Evolutionary conservation across 2,797 vertebrate species (phyloP), one percentile per base, ranked within the genome.

Genomic region (Erpetoichthys calabaricus): DNA sequence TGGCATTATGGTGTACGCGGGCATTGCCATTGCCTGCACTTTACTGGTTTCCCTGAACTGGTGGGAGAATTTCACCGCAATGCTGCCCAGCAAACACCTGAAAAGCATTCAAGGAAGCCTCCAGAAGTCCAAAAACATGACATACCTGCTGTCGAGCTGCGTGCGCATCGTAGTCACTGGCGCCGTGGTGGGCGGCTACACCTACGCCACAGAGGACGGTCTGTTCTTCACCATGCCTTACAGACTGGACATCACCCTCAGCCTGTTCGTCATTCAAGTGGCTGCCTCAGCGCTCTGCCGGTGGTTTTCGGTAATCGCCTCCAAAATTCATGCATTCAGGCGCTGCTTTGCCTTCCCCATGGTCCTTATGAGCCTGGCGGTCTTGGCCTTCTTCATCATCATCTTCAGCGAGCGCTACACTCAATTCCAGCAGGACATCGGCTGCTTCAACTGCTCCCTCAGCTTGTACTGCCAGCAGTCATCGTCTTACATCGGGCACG

Each of bases 311-410:
- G 53, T 83, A 41, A 68, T 63, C 2, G 79, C 80, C 42, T 85
- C 80, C 43, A 86, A 86, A 68, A 84, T 86, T 77, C 82, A 83
- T 3, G 73, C 72, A 43, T 5, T 84, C 55, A 68, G 72, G 1
- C 69, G 71, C 1, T 70, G 81, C 68, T 86, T 85, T 58, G 54
- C 77, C 2, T 2, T 78, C 3, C 82, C 83, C 46, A 47, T 82
- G 62, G 78, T 79, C 66, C 5, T 79, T 58, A 68, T 80, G 5
- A 78, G 73, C 5, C 53, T 76, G n/a, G 60, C 56, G 4, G 70
- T 77, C 6, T 50, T 81, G 61, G 63, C 60, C 3, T 45, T 79
- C 7, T 58, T 77, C 6, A 9, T 80, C 9, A 3, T 63, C 51
- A 73, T 76, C 0, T 63, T 74, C 3, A 51, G 60, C 2, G 51